These are phyloP conservation scores for Glyptemys insculpta DNA, from an alignment of 2,797 vertebrate species.

Conservation along the genomic window DNA sequence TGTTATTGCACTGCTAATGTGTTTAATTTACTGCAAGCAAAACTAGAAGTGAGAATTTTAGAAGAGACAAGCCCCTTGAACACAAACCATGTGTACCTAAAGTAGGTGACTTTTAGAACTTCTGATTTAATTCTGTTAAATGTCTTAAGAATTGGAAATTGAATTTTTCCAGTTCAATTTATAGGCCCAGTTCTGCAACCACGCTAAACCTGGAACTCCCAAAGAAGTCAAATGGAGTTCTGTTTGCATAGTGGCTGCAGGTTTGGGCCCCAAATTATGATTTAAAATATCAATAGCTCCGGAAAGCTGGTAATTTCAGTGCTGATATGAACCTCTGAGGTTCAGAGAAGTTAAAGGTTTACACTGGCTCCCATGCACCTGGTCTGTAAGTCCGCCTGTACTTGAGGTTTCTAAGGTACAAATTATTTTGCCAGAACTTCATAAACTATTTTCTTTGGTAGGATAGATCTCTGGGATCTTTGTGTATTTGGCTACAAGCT, in stretches of 20 bases:
- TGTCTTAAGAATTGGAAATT: neutral
- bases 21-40: neutral
- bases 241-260: neutral
- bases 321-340: neutral
- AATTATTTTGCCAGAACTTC: neutral
- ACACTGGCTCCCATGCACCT: neutral
- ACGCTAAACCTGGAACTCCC: neutral
- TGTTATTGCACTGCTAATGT: neutral
- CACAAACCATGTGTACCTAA: neutral
- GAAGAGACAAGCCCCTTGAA: neutral
- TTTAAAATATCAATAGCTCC: neutral
- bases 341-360: neutral
- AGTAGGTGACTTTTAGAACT: accelerated
- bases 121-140: neutral
- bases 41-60: neutral
- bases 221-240: neutral
- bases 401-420: neutral
- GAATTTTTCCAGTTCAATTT: neutral
- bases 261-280: neutral
- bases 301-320: neutral
- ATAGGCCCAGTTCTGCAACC: accelerated
- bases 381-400: neutral
- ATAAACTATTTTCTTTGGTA: neutral
- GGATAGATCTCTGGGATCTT: neutral
- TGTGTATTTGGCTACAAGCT: neutral